Evolutionary conservation across 2,797 vertebrate genomes (phyloP), one percentile per base, ranked within the genome.

Genomic region (Orientallactaga sibirica): DNA sequence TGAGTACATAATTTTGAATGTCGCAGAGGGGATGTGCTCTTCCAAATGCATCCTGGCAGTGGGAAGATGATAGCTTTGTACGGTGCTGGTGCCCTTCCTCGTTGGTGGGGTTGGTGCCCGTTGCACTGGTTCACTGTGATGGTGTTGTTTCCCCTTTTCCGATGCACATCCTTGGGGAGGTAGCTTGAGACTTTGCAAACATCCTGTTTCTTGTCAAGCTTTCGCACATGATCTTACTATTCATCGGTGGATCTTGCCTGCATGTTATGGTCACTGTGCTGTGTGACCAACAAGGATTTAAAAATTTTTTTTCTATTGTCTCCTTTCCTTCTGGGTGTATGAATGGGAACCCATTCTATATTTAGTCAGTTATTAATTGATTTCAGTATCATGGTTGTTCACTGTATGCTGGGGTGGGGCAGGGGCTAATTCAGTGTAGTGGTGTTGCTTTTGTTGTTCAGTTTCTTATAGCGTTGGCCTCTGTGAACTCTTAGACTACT

Each of bases 351-450:
- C 8, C 41, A 14, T 7, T 82, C 86, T 85, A 18, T 77, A n/a
- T 93, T 81, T 89, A 80, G 41, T 84, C 37, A 91, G 5, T 83
- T 48, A 41, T 76, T 84, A 74, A 58, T 82, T 85, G 62, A 61
- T 52, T 41, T 71, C 27, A 33, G 2, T 37, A 15, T 83, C 52
- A 37, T 78, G 24, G 73, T 76, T 83, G 9, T 37, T 61, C 68
- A 62, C 75, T 77, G 91, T 82, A 19, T 74, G 70, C 55, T 71
- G 4, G 70, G 64, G 55, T 58, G 55, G 7, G 11, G 55, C 16
- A 12, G n/a, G n/a, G 1, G 75, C 52, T 84, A 84, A 78, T 66
- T 61, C 55, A 80, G 3, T 52, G 29, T 33, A 68, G 12, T 89
- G 43, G 43, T 33, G 67, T 37, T 66, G 82, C 62, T 86, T 80